Base-by-base conservation (phyloP, 2,113 vertebrate species). In the Gymnogyps californianus region DNA sequence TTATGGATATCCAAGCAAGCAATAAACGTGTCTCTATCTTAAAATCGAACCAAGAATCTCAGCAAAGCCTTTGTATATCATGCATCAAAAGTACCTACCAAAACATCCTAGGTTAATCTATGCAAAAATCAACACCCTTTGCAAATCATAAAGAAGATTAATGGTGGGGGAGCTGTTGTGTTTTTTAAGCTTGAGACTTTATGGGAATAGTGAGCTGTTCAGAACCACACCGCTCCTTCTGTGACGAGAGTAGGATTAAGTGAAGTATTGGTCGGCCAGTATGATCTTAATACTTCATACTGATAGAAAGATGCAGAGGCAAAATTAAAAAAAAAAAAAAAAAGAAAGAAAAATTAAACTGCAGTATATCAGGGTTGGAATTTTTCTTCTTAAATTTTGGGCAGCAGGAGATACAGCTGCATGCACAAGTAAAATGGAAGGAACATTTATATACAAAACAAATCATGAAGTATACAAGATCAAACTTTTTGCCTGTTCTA, bases 81-180 rank as follows among this genome's bases (percentile, higher is more conserved):
- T 21, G 17, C 21, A 70, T 58, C 12, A 90, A 55, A 85, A 70
- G 11, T 26, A 90, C 22, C 46, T 42, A 46, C 4, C 26, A 83
- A 80, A 83, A 58, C 6, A 59, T 46, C 8, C 9, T 40, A 31
- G 32, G 11, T 49, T 84, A 61, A 78, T 74, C 54, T 77, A 44
- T 36, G 44, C 12, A 72, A 62, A 89, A 87, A 72, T 72, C 20
- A 64, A 71, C 21, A 71, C 2, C 9, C 8, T 77, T 85, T 47
- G 10, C 13, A 77, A 77, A 36, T 36, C 46, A 34, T 54, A 46
- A 77, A 28, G n/a, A 88, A 80, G 11, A 86, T 14, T 65, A 51
- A 29, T 31, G 16, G 52, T 5, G 9, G 5, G 8, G 9, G 9
- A 55, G 16, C 3, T 65, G 16, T 11, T 78, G 3, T 3, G 1